These are phyloP conservation scores for Leptothorax acervorum DNA, from an alignment of 2,888 invertebrate genomes.

Conservation along the genomic window DNA sequence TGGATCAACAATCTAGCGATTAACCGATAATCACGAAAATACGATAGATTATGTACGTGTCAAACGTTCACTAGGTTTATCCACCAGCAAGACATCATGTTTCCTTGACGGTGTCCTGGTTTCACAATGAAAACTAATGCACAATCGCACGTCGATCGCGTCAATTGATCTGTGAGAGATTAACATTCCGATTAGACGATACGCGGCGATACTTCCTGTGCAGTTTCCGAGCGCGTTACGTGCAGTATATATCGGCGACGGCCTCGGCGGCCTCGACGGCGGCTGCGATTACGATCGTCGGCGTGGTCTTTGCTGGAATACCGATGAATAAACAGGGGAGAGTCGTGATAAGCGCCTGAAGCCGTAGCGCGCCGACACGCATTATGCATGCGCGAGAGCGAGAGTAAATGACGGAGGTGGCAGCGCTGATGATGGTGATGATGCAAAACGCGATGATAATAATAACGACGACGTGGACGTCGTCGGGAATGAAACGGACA, in stretches of 20 bases:
- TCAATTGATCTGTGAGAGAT: constrained; percentile 32
- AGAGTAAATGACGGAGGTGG: constrained; percentile 74
- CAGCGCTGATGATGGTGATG: constrained; percentile 74
- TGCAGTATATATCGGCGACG: neutral
- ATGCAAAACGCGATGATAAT: constrained; percentile 74
- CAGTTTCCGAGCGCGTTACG: constrained; percentile 48
- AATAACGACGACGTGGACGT: constrained; percentile 71
- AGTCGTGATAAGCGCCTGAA: constrained; percentile 72
- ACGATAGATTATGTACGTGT: neutral
- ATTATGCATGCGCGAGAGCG: constrained; percentile 69
- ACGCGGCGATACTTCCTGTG: constrained; percentile 32
- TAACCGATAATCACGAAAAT: neutral
- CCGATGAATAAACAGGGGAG: constrained; percentile 72
- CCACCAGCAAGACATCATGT: too few relatives aligned
- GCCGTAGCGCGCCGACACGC: constrained; percentile 59
- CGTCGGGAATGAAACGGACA: constrained; percentile 70
- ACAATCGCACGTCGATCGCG: constrained; percentile 33
- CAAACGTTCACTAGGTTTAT: neutral
- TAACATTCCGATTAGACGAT: constrained; percentile 37
- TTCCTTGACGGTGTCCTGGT: constrained; percentile 13
- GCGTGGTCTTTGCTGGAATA: constrained; percentile 61
- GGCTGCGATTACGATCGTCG: constrained; percentile 57
- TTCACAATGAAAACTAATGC: constrained; percentile 20
- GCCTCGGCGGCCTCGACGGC: constrained; percentile 41
- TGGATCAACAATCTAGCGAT: neutral